Conservation (phyloP, 2,888 invertebrate species). For the Drosophila cyrtoloma region DNA sequence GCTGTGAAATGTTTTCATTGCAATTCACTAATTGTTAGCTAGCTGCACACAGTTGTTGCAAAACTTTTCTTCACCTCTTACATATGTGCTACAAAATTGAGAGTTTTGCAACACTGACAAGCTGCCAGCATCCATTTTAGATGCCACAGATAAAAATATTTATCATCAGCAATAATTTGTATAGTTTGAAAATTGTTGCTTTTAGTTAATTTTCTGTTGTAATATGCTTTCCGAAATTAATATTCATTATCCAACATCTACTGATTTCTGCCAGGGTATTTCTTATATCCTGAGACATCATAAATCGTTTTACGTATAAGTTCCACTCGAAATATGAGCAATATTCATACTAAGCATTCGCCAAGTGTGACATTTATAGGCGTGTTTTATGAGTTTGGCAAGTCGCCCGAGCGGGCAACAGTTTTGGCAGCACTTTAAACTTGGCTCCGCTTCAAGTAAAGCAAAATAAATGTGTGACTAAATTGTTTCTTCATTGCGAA, state of each 20-base stretch:
- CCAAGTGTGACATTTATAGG: constrained; percentile 52
- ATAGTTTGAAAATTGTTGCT: neutral
- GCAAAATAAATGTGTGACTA: constrained; percentile 48
- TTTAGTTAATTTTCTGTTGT: constrained; percentile 2
- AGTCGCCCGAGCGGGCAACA: constrained; percentile 33
- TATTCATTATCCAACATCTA: neutral
- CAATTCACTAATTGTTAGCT: constrained; percentile 64
- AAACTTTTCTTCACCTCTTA: constrained; percentile 23
- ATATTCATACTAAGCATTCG: constrained; percentile 39
- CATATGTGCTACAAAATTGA: constrained; percentile 10
- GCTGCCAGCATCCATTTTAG: constrained; percentile 24
- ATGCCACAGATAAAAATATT: neutral
- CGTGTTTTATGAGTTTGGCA: constrained; percentile 32
- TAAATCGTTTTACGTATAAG: constrained; percentile 18
- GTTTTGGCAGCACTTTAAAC: constrained; percentile 53
- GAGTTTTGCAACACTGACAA: constrained; percentile 28
- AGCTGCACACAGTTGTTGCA: constrained; percentile 22
- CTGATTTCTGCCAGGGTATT: neutral
- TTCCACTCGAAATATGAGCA: constrained; percentile 19
- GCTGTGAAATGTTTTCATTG: constrained; percentile 48
- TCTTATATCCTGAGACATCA: constrained; percentile 7
- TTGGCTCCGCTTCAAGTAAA: constrained; percentile 58
- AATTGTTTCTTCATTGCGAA: constrained; percentile 57
- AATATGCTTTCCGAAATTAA: neutral
- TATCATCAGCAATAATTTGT: neutral